A percentile compares a stretch with the other conserved stretches of the same genome.
phyloP scores from a whole-genome alignment of 23 tunicate genomes.

The Trididemnum clinides region DNA sequence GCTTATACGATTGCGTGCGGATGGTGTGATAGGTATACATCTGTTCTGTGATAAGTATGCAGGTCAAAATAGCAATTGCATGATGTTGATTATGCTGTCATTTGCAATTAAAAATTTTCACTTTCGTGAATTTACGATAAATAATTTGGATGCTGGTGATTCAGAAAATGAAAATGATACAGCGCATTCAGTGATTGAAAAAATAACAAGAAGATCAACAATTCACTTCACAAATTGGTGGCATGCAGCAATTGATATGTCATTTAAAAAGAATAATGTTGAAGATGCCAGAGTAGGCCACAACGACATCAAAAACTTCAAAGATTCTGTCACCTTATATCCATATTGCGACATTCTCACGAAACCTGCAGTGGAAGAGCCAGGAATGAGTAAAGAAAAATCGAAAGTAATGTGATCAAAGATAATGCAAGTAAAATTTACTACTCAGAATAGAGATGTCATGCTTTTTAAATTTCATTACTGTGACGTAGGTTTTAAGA shows the following conservation, averaged over 20 bases:
- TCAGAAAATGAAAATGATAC: background rate
- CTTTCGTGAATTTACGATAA: background rate
- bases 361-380: no score
- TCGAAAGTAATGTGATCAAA: no score
- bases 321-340: background rate
- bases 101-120: background rate
- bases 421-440: no score
- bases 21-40: background rate
- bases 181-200: background rate
- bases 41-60: background rate
- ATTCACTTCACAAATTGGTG: background rate
- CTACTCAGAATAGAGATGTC: no score
- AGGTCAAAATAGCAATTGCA: background rate
- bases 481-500: no score
- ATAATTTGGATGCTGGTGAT: background rate
- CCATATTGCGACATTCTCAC: background rate
- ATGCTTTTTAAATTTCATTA: no score
- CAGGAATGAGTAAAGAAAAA: no score
- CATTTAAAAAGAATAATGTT: background rate
- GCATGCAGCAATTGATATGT: constrained; percentile 18
- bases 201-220: background rate
- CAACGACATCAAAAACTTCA: background rate
- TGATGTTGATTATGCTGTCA: background rate
- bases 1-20: background rate
- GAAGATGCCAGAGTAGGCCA: background rate